phyloP scores from a whole-genome alignment of 2,888 invertebrate species.

The Lasioglossum villosulum region DNA sequence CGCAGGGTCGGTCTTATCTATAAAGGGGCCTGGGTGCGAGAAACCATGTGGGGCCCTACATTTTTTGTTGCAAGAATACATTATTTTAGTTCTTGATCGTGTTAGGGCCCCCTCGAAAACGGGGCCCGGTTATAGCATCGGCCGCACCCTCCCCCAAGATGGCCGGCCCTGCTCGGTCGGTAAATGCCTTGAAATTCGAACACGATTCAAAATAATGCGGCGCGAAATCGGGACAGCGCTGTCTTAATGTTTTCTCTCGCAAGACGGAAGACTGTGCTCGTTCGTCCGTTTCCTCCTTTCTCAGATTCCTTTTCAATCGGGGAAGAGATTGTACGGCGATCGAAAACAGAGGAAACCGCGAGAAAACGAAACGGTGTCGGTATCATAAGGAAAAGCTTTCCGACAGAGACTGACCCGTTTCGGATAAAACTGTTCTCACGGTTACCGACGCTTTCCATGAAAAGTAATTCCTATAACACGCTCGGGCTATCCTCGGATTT shows the following conservation, averaged over 20 bases:
- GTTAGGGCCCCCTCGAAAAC: too few relatives aligned
- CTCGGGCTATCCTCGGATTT: background rate
- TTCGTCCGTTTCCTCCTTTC: slow-evolving; percentile 21
- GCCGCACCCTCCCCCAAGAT: too few relatives aligned
- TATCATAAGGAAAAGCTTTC: background rate
- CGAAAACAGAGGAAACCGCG: background rate
- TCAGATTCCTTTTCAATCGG: slow-evolving; percentile 8
- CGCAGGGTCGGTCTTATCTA: too few relatives aligned
- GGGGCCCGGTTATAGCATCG: too few relatives aligned
- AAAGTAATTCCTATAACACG: background rate
- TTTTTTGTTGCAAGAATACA: too few relatives aligned
- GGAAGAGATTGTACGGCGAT: background rate
- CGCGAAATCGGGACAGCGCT: slow-evolving; percentile 2
- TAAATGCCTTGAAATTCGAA: background rate
- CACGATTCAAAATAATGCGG: background rate
- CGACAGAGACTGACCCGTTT: background rate
- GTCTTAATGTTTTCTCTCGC: slow-evolving; percentile 17
- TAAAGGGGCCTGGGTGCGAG: too few relatives aligned
- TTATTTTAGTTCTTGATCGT: too few relatives aligned
- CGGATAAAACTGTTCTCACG: background rate
- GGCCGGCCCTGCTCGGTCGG: too few relatives aligned
- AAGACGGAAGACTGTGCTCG: slow-evolving; percentile 65
- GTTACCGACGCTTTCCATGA: background rate
- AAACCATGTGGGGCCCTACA: too few relatives aligned
- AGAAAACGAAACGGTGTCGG: background rate